These are phyloP conservation scores for Amblyornis subalaris DNA, from an alignment of 2,113 vertebrate species.

Conservation along the genomic window DNA sequence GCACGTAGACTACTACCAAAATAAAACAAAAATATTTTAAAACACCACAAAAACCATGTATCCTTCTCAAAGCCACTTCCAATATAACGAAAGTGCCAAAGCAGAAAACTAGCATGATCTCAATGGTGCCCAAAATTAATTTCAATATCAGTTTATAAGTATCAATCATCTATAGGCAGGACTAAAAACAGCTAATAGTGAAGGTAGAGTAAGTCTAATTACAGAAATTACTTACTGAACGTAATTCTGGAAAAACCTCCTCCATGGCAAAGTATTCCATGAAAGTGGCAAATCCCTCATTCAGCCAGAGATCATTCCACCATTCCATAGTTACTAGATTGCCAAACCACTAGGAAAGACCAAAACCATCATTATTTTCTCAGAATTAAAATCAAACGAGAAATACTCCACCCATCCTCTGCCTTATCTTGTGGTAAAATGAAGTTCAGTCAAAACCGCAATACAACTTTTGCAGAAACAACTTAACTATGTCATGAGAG, in stretches of 20 bases:
- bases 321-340: slow-evolving; percentile 96
- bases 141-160: background rate
- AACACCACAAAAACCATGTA: accelerated
- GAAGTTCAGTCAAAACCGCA: background rate
- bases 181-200: background rate
- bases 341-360: slow-evolving; percentile 88
- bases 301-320: slow-evolving; percentile 97
- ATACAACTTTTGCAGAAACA: background rate
- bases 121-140: background rate
- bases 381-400: background rate
- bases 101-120: background rate
- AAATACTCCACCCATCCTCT: background rate
- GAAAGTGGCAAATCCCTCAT: slow-evolving; percentile 96
- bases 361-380: background rate
- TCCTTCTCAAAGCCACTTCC: background rate
- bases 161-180: background rate
- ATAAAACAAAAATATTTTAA: background rate
- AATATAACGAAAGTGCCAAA: background rate
- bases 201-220: background rate
- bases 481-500: accelerated
- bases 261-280: slow-evolving; percentile 89
- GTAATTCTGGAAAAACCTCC: slow-evolving; percentile 75
- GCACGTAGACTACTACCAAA: background rate
- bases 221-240: slow-evolving; percentile 76
- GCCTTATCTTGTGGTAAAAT: background rate